Evolutionary conservation across 2,797 vertebrate genomes (phyloP).

Genomic region (Botia almorhae): DNA sequence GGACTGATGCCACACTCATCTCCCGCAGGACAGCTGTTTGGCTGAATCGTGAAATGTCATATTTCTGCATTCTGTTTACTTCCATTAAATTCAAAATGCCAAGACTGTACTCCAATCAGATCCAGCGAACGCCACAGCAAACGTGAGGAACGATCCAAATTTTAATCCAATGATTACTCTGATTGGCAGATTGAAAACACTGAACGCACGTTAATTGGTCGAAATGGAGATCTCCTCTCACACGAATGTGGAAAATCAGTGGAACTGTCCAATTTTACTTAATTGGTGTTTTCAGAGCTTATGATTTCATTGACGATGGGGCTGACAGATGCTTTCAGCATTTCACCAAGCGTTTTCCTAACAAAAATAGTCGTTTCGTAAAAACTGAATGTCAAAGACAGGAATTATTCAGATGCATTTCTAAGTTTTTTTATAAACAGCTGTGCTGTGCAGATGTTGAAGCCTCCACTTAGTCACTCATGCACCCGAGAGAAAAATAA

Average conservation of each 20-base stretch:
- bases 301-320: background rate
- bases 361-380: background rate
- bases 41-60: slow-evolving; percentile 46
- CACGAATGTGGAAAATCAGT: background rate
- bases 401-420: slow-evolving; percentile 1
- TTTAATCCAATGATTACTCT: slow-evolving; percentile 25
- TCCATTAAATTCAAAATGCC: slow-evolving; percentile 39
- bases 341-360: background rate
- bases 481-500: background rate
- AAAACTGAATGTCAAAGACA: background rate
- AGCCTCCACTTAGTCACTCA: slow-evolving; percentile 1
- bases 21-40: slow-evolving; percentile 47
- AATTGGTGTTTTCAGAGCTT: background rate
- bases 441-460: slow-evolving; percentile 13
- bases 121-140: slow-evolving; percentile 22
- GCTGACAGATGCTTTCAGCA: background rate
- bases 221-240: slow-evolving; percentile 18
- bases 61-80: slow-evolving; percentile 47
- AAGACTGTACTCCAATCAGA: slow-evolving; percentile 36
- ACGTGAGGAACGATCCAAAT: slow-evolving; percentile 24
- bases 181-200: slow-evolving; percentile 19
- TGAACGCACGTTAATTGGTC: slow-evolving; percentile 12
- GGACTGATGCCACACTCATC: slow-evolving; percentile 31
- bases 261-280: background rate
- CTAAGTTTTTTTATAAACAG: slow-evolving; percentile 2